Evolutionary conservation across 2,113 vertebrate species (phyloP).

Genomic region (Oreocharis arfaki): DNA sequence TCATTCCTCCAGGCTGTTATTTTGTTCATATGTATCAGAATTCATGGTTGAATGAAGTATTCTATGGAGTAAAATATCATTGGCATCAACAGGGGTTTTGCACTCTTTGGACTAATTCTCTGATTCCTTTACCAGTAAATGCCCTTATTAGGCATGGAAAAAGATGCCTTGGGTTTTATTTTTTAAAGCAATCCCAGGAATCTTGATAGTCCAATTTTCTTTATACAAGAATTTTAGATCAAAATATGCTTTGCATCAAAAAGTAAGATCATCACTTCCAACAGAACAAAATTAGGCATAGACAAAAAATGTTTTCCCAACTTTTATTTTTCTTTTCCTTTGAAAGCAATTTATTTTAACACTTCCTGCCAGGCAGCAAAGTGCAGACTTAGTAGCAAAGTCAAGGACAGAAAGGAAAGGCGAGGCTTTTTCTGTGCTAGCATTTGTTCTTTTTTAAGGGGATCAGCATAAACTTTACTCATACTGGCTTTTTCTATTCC

Average conservation of each 20-base stretch:
- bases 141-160: conserved; percentile 74
- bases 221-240: conserved; percentile 24
- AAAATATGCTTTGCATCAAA: not conserved
- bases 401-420: not conserved
- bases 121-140: conserved; percentile 41
- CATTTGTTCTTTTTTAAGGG: not conserved
- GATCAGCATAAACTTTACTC: not conserved
- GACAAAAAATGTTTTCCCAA: not conserved
- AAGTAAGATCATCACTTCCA: not conserved
- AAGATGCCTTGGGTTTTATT: conserved; percentile 36
- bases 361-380: not conserved
- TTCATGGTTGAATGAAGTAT: not conserved
- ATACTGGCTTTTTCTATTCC: not conserved
- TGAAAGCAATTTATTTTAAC: conserved; percentile 33
- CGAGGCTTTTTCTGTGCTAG: not conserved
- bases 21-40: conserved; percentile 41
- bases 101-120: conserved; percentile 41
- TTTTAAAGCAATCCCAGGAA: conserved; percentile 23
- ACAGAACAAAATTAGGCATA: not conserved
- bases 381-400: not conserved
- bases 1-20: conserved; percentile 52
- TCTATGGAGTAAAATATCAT: conserved; percentile 37
- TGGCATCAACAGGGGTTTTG: conserved; percentile 52
- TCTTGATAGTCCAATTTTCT: not conserved
- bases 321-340: not conserved